Evolutionary conservation across 2,888 invertebrate genomes (phyloP), one percentile per base, ranked within the genome.

Genomic region (Zygogramma bicolorata): DNA sequence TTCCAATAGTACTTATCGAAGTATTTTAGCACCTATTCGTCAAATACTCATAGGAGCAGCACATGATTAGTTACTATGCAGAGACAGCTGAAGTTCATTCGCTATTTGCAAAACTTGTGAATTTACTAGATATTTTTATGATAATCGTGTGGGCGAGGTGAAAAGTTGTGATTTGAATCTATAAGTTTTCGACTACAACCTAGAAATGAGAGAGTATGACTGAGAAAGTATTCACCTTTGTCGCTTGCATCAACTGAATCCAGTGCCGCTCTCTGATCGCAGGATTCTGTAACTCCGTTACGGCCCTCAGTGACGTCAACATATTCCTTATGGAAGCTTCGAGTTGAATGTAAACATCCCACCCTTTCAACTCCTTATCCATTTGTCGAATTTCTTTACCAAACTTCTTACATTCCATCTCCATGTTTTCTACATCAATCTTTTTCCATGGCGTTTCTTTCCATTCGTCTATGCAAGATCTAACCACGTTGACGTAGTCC

Each of bases 221-320:
- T 46, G 2, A 46, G 1, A 46, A 46, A 8, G n/a, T n/a, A 13
- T 25, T 13, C 80, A 95, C 95, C 89, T 96, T 94, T 0, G 97
- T 98, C 8, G 96, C 95, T 85, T 92, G 92, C 96, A 98, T 97
- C 20, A 98, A 88, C 85, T 98, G 96, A 67, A 93, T 89, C 98
- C 98, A 98, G 88, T 98, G 98, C 59, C 98, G 91, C 74, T 97
- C 96, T 75, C 95, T 91, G 79, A 98, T 97, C 0, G 97, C 95
- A 0, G 97, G 96, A 88, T 98, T 98, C 87, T 98, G 97, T 7
- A 98, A 88, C 84, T 98, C 97, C 3, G 96, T 95, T 1, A 98
- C 95, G 0, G 97, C 97, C 85, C 96, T 90, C 76, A 98, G 87
- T 0, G 98, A 97, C 0, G 97, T 97, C 90, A 98, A 91, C 90